Base-by-base conservation (phyloP, 2,888 invertebrate genomes). In the Venusia cambrica region DNA sequence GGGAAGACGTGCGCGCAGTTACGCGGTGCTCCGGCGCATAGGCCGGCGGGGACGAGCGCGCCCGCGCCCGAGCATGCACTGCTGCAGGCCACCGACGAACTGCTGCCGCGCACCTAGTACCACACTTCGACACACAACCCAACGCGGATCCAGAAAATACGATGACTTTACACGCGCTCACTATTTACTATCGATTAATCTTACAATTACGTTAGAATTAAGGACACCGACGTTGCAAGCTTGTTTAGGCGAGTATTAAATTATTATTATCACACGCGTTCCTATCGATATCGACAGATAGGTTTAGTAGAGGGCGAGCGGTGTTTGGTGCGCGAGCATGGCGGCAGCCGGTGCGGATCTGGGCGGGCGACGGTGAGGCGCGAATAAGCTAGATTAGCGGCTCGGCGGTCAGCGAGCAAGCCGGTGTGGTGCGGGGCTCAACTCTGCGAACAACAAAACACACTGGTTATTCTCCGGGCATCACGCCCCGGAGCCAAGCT, bases 381-480 rank as follows among this genome's bases (percentile, higher is more conserved):
- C 85, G 83, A 72, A 80, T 76, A 87, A 88, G 87, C 85, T 73
- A 81, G 79, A 76, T 83, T 87, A 87, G 84, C 87, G 75, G 85
- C 83, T 84, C 84, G 81, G 87, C 81, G 79, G 81, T 79, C 85
- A 78, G 84, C 83, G 83, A 80, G 74, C 74, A 84, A 85, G 84
- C 83, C 84, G 87, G 79, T 79, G 81, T 76, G 79, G 73, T 84
- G 85, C 79, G 79, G 85, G 83, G 74, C 80, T 80, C 84, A 87
- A 85, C 77, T 88, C 87, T 88, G 88, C 80, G 87, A 87, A 88
- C 87, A 88, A 88, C 81, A 87, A 88, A 85, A 85, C 83, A 85
- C 83, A 85, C 75, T 71, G 76, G 84, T 85, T 87, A 85, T 67
- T 85, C 81, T 81, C 83, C 79, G 81, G 80, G 77, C 73, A 54